Percentiles rank a stretch among this genome's conserved stretches.
phyloP scores from a whole-genome alignment of 2,888 invertebrate species.

The Laspeyria flexula region DNA sequence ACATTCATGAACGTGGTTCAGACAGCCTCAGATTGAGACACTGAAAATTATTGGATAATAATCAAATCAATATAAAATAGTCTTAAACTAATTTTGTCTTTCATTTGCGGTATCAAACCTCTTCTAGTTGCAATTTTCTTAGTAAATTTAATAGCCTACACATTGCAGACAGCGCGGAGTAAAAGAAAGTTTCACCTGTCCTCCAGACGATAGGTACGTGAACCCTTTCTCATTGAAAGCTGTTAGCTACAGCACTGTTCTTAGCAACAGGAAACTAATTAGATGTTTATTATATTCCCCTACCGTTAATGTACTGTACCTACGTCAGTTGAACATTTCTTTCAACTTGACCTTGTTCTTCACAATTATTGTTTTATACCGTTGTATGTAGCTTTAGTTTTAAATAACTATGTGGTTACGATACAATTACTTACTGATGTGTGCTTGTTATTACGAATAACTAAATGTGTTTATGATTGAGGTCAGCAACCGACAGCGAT shows the following conservation, averaged over 20 bases:
- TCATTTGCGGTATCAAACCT: too few relatives aligned
- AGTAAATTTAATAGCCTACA: too few relatives aligned
- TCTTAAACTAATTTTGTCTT: too few relatives aligned
- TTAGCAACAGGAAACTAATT: not conserved
- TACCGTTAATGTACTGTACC: not conserved
- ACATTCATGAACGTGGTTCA: too few relatives aligned
- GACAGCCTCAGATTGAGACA: too few relatives aligned
- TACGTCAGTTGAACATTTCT: not conserved
- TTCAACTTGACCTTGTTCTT: not conserved
- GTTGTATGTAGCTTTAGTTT: not conserved
- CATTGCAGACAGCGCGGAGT: too few relatives aligned
- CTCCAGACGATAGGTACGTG: not conserved
- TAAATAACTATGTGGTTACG: too few relatives aligned
- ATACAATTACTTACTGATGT: too few relatives aligned
- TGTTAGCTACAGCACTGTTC: not conserved
- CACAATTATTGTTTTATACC: not conserved
- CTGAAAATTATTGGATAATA: too few relatives aligned
- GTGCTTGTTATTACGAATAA: slow-evolving; percentile 3
- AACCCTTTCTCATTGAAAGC: not conserved
- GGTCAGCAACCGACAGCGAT: slow-evolving; percentile 50
- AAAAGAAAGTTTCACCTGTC: not conserved
- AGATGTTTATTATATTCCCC: not conserved
- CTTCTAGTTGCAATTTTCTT: too few relatives aligned
- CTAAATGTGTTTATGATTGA: slow-evolving; percentile 26
- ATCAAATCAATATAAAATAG: too few relatives aligned